phyloP scores from a whole-genome alignment of 2,888 invertebrate genomes.

The Eupithecia subfuscata region DNA sequence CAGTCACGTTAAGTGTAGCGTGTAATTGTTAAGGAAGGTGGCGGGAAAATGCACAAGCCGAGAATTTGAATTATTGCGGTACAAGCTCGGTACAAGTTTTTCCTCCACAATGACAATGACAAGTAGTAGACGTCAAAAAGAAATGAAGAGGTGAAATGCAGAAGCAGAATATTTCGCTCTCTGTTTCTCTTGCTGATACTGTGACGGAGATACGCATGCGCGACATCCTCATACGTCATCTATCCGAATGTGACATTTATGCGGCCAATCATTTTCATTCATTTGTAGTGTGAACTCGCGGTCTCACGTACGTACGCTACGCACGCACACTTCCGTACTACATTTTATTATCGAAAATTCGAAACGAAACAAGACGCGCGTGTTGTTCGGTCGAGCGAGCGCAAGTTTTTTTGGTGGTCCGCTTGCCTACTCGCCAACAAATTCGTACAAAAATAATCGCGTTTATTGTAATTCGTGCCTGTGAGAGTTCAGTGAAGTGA shows the following conservation, averaged over 20 bases:
- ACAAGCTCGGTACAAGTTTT: neutral
- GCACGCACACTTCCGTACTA: neutral
- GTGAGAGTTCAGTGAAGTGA: constrained; percentile 14
- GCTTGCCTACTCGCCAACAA: neutral
- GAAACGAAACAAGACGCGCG: constrained; percentile 3
- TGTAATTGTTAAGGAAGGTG: too few relatives aligned
- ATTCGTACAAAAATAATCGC: constrained; percentile 1
- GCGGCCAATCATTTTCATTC: constrained; percentile 66
- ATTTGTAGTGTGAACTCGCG: constrained; percentile 64
- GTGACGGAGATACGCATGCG: constrained; percentile 68
- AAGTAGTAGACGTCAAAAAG: neutral
- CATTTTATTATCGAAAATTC: constrained; percentile 7
- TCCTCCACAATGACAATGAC: too few relatives aligned
- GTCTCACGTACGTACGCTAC: constrained; percentile 51
- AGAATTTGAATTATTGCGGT: neutral
- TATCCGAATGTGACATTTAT: constrained; percentile 59
- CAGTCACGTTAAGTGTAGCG: too few relatives aligned
- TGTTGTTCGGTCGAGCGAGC: constrained; percentile 9
- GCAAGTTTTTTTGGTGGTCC: neutral
- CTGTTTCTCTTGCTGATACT: constrained; percentile 44
- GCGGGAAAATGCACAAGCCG: too few relatives aligned
- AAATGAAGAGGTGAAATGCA: neutral
- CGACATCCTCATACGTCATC: constrained; percentile 66
- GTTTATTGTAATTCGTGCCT: neutral
- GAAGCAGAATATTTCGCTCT: constrained; percentile 46